Conservation (phyloP, 1,140 invertebrate genomes). For the Pteromalus puparum region DNA sequence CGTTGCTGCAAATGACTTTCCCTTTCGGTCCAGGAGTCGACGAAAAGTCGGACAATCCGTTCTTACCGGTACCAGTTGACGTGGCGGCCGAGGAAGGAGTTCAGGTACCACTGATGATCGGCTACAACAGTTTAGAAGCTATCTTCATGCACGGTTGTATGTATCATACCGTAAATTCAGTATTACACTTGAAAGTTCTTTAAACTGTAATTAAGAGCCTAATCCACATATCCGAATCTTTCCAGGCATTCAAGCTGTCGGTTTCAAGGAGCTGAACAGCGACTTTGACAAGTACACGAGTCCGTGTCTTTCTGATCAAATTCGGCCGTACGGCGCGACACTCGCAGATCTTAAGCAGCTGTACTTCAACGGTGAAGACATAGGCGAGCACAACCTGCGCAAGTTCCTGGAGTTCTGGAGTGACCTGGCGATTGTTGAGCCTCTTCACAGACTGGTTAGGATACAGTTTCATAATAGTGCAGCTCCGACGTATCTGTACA, state of each 20-base stretch:
- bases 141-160: background rate
- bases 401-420: conserved; percentile 69
- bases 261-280: background rate
- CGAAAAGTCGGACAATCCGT: conserved; percentile 63
- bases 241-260: background rate
- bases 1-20: conserved; percentile 38
- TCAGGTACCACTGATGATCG: conserved; percentile 78
- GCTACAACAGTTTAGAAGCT: conserved; percentile 78
- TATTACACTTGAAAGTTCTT: too few species aligned
- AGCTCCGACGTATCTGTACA: conserved; percentile 73
- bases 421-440: conserved; percentile 71
- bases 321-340: background rate
- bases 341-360: conserved; percentile 54
- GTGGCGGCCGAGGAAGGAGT: conserved; percentile 68
- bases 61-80: conserved; percentile 66
- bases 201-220: background rate
- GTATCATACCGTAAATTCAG: background rate
- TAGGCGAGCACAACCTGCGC: conserved; percentile 57
- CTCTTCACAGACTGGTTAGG: conserved; percentile 68
- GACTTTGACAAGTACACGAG: background rate
- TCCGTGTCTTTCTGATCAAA: background rate
- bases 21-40: conserved; percentile 62
- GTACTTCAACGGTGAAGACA: conserved; percentile 65
- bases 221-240: background rate
- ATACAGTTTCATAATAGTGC: conserved; percentile 59